A percentile compares a stretch with the other conserved stretches of the same genome.
Evolutionary conservation across 2,888 invertebrate genomes (phyloP).

Genomic region (Leptinotarsa juncta): DNA sequence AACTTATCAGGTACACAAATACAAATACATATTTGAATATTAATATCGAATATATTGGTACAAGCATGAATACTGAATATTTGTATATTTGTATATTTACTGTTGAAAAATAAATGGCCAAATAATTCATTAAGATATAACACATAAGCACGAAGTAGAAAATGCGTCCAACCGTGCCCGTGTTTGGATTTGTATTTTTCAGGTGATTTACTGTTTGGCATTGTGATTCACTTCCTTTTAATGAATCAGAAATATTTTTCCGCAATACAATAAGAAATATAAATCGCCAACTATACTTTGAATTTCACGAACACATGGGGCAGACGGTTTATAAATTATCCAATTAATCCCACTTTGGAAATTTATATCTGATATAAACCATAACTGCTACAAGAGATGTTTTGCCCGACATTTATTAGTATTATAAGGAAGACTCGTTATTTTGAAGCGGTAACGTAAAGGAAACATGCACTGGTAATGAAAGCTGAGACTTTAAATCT

Average conservation of each 20-base stretch:
- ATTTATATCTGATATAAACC: slow-evolving; percentile 54
- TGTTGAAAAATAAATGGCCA: no score
- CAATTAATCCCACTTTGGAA: slow-evolving; percentile 51
- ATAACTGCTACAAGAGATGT: slow-evolving; percentile 47
- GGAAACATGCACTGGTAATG: slow-evolving; percentile 12
- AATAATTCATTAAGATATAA: no score
- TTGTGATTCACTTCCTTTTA: slow-evolving; percentile 32
- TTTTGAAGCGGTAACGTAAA: slow-evolving; percentile 1
- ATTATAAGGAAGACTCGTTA: slow-evolving; percentile 44
- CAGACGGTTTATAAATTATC: slow-evolving; percentile 52
- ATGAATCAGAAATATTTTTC: slow-evolving; percentile 28
- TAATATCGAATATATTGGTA: no score
- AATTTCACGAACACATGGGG: slow-evolving; percentile 30
- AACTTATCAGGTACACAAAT: no score
- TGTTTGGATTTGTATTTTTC: background rate
- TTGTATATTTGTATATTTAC: no score
- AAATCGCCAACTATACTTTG: slow-evolving; percentile 29
- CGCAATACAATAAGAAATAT: slow-evolving; percentile 28
- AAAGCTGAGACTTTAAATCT: slow-evolving; percentile 8
- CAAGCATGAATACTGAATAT: no score
- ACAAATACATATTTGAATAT: no score
- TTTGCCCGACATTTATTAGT: slow-evolving; percentile 55
- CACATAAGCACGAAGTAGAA: background rate
- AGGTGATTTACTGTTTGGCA: slow-evolving; percentile 27
- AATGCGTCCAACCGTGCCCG: background rate